These are phyloP conservation scores for Suncus etruscus DNA, from an alignment of 2,113 vertebrate species.

Conservation along the genomic window DNA sequence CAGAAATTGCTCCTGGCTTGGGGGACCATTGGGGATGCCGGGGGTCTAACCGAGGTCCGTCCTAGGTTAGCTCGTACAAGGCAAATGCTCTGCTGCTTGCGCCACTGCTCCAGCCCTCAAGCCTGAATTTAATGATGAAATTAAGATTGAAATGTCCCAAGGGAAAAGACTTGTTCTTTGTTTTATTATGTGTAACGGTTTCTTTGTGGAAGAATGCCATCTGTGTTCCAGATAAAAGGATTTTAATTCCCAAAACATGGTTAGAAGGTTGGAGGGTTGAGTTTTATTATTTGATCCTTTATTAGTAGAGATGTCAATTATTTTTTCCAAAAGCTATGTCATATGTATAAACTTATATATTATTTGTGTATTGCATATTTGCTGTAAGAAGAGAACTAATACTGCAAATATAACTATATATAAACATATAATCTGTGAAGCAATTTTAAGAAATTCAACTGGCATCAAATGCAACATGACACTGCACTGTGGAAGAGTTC, in stretches of 20 bases:
- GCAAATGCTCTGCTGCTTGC: no score
- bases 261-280: slow-evolving; percentile 35
- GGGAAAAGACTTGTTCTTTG: background rate
- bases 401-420: background rate
- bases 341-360: background rate
- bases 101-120: background rate
- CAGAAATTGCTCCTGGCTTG: no score
- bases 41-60: no score
- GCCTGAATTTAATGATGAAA: background rate
- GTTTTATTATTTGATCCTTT: slow-evolving; percentile 57
- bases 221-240: slow-evolving; percentile 1
- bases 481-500: background rate
- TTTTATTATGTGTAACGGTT: background rate
- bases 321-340: slow-evolving; percentile 27
- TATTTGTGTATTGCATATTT: background rate
- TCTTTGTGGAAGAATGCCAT: slow-evolving; percentile 11
- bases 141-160: background rate
- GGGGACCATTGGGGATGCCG: no score
- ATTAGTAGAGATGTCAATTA: background rate
- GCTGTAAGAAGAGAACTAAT: background rate
- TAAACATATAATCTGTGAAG: background rate
- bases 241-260: slow-evolving; percentile 35
- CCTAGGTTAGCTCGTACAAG: no score
- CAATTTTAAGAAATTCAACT: background rate
- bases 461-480: background rate